Evolutionary conservation across 1,140 invertebrate species (phyloP).

Genomic region (Macrobrachium rosenbergii): DNA sequence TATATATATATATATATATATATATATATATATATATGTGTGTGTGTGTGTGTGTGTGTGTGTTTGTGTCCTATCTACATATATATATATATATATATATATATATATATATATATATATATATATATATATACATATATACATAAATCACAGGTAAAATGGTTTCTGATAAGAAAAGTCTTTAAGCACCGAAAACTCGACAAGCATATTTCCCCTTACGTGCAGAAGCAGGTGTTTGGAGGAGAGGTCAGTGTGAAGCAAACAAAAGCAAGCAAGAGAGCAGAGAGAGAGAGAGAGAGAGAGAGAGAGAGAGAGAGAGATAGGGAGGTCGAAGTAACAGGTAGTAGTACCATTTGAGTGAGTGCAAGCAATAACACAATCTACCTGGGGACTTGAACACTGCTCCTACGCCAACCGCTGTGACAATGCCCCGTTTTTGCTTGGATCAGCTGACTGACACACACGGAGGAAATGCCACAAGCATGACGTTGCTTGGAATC

Average conservation of each 20-base stretch:
- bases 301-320: conserved; percentile 4
- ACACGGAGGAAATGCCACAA: background rate
- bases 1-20: conserved; percentile 8
- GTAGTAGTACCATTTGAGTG: background rate
- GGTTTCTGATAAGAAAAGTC: background rate
- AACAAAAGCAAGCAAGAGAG: background rate
- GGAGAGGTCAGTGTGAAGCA: too few species aligned
- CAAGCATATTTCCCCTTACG: too few species aligned
- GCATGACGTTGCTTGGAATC: conserved; percentile 7
- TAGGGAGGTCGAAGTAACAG: background rate
- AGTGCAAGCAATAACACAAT: background rate
- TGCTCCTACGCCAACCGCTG: too few species aligned
- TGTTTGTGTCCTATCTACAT: background rate
- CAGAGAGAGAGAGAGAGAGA: background rate
- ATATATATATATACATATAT: too few species aligned
- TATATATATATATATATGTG: conserved; percentile 5
- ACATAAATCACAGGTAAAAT: background rate
- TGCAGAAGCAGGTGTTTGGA: too few species aligned
- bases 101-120: too few species aligned
- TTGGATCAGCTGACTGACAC: too few species aligned
- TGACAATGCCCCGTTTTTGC: too few species aligned
- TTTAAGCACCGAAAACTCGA: too few species aligned
- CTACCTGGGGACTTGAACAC: too few species aligned
- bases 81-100: too few species aligned
- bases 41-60: background rate